These are phyloP conservation scores for Oceanites oceanicus DNA, from an alignment of 2,113 vertebrate species.

Conservation along the genomic window DNA sequence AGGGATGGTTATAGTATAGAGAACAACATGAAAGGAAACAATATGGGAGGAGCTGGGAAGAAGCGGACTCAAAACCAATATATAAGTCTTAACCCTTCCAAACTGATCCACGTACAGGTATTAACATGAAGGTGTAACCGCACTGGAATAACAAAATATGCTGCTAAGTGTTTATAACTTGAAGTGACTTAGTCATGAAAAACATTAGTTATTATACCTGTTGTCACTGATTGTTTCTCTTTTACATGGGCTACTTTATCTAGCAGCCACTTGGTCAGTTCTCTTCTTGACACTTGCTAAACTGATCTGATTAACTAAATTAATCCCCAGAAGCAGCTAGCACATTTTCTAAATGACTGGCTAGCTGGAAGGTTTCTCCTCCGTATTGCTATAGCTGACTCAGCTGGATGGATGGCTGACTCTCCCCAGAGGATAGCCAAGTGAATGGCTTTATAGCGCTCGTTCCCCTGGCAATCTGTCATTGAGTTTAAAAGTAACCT, in stretches of 20 bases:
- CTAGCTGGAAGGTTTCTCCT: background rate
- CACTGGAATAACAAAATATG: background rate
- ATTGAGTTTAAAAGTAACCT: background rate
- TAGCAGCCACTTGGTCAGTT: background rate
- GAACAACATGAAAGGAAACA: background rate
- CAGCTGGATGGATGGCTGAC: background rate
- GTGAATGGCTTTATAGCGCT: background rate
- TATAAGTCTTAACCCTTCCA: background rate
- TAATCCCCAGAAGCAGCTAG: slow-evolving; percentile 4
- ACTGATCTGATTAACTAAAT: background rate
- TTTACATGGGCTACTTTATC: background rate
- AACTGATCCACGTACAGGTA: background rate
- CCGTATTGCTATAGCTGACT: background rate
- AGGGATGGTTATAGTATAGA: background rate
- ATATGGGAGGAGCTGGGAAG: background rate
- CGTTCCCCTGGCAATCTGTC: background rate
- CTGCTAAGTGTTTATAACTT: background rate
- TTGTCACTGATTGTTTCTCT: background rate
- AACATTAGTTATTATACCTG: background rate
- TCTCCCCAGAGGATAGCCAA: background rate
- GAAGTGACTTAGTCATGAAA: background rate
- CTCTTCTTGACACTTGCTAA: background rate
- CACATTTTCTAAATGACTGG: slow-evolving; percentile 21
- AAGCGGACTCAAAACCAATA: background rate
- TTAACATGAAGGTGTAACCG: background rate